Evolutionary conservation across 2,113 vertebrate genomes (phyloP), one percentile per base, ranked within the genome.

Genomic region (Chionis minor): DNA sequence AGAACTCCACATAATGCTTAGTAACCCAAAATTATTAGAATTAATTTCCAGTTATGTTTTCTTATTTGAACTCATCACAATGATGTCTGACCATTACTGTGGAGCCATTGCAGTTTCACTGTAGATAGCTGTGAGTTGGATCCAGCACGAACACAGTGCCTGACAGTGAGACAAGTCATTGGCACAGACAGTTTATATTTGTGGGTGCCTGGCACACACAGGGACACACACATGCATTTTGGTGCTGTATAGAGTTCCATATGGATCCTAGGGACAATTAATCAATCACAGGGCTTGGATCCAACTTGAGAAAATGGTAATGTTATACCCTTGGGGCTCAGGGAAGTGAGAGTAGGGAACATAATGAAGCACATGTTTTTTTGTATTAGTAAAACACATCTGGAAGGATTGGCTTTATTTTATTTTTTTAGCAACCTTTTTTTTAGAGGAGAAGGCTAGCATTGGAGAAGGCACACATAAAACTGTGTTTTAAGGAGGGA

Each of bases 371-470:
- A 86, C 2, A 21, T 40, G 2, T 2, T 5, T 71, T 62, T 67
- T 38, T 33, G 22, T 4, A 2, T 82, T 82, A 92, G 26, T 81
- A 81, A 85, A 94, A 87, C 49, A 63, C 52, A 87, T 91, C 52
- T 91, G 73, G 56, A 94, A 86, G 30, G 52, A 81, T 54, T 86
- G 59, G 35, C 82, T 88, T 92, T 86, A 22, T 86, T 77, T 71
- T 63, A 70, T 58, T 73, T 88, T 85, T 84, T 59, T n/a, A 71
- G 61, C 62, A 15, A 47, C 51, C 45, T 18, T 81, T 61, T 44
- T 83, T 84, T 78, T 63, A 3, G 51, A 71, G 33, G 10, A 59
- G 56, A 92, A 65, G 20, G 79, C 62, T 80, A 85, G 33, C 35
- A 79, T 80, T n/a, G n/a, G n/a, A n/a, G n/a, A n/a, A n/a, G n/a